A percentile compares a stretch with the other conserved stretches of the same genome.
These are phyloP conservation scores for Mechanitis mazaeus DNA, from an alignment of 2,888 invertebrate genomes.

Conservation along the genomic window DNA sequence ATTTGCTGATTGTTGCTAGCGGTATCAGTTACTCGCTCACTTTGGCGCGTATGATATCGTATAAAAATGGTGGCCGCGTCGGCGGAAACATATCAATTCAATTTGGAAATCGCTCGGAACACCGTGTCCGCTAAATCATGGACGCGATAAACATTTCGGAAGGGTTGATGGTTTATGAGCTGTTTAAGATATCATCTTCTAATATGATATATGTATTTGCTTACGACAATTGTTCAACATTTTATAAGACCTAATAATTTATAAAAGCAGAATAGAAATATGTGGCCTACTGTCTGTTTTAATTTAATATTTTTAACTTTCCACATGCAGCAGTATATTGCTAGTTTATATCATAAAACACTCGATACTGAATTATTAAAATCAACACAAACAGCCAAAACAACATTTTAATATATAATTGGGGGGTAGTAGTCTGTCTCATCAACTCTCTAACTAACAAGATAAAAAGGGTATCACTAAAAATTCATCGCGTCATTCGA, in stretches of 20 bases:
- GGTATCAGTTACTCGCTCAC: conserved; percentile 58
- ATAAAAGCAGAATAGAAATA: too few species aligned
- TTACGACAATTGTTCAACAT: too few species aligned
- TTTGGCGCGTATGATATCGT: conserved; percentile 66
- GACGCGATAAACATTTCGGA: conserved; percentile 67
- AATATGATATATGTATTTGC: neutral
- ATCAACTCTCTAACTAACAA: conserved; percentile 45
- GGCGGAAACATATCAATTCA: conserved; percentile 75
- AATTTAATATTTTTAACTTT: too few species aligned
- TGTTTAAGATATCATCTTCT: conserved; percentile 45
- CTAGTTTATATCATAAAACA: neutral
- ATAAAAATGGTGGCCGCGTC: conserved; percentile 66
- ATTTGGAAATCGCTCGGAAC: conserved; percentile 63
- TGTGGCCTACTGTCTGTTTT: too few species aligned
- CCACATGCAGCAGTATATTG: too few species aligned
- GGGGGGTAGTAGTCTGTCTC: conserved; percentile 33
- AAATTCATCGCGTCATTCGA: conserved; percentile 68
- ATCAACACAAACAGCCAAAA: neutral
- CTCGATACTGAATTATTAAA: neutral
- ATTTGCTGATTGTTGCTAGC: conserved; percentile 33
- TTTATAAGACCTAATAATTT: too few species aligned
- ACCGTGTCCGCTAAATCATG: conserved; percentile 60
- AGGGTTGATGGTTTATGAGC: conserved; percentile 67
- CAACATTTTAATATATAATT: neutral
- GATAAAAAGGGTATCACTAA: conserved; percentile 64